Evolutionary conservation across 2,888 invertebrate genomes (phyloP), one percentile per base, ranked within the genome.

Genomic region (Pachydiplax longipennis): DNA sequence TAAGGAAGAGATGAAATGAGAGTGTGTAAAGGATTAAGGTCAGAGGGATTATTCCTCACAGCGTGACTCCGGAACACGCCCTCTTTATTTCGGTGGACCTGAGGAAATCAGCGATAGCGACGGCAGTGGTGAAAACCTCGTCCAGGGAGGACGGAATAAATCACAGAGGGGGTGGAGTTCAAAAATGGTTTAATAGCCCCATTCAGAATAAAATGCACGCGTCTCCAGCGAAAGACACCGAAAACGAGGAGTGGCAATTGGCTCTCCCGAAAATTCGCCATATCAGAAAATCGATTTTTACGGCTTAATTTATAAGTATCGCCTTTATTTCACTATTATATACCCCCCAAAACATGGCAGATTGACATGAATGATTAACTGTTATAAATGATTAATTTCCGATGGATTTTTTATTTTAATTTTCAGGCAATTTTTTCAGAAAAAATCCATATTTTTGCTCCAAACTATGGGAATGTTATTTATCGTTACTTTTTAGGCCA

Each of bases 71-170:
- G 35, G 22, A 35, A 58, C 83, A 83, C 83, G 58, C 83, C 83
- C 83, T 61, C 58, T 83, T 58, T 35, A 53, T 58, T 83, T 31
- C 48, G 31, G 31, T 58, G 22, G 83, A 25, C 2, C 44, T 31
- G 25, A 35, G 13, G 35, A 83, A 18, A 58, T 58, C 58, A 58
- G 58, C 58, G 53, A 83, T 58, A 53, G 53, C 15, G 48, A 44
- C 53, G 83, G 37, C 44, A 44, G 83, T 58, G 83, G 53, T 83
- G 83, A 83, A 83, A 83, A 58, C 83, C 58, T 83, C 58, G 31
- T 83, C 2, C 13, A 2, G 53, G 53, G 53, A 53, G 13, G 53
- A 83, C 35, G 53, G 83, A n/a, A 83, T 83, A 83, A 83, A 83
- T 83, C 83, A 83, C 83, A 35, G 83, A 58, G 83, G 44, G 44